Evolutionary conservation across 2,113 vertebrate species (phyloP).

Genomic region (Muntiacus reevesi): DNA sequence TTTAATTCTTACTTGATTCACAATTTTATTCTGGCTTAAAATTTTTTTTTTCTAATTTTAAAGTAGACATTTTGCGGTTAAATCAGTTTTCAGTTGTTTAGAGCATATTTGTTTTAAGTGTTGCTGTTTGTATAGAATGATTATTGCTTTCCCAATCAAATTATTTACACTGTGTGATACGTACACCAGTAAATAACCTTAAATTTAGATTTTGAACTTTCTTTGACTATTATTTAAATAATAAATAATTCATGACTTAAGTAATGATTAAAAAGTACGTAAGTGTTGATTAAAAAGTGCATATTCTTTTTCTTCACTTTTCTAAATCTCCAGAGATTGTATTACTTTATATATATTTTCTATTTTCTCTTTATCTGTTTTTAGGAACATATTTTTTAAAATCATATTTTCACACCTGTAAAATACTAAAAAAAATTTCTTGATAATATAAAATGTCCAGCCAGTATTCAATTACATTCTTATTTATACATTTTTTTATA

Average conservation of each 20-base stretch:
- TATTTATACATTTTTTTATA: not conserved
- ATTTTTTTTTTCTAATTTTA: not conserved
- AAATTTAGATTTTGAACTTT: not conserved
- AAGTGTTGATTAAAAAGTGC: not conserved
- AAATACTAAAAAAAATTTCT: not conserved
- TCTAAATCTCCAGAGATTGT: not conserved
- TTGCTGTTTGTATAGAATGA: not conserved
- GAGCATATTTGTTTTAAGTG: not conserved
- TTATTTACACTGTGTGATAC: not conserved
- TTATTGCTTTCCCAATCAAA: not conserved
- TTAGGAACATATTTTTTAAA: not conserved
- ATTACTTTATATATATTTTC: not conserved
- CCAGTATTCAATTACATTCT: not conserved
- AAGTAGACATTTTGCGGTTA: not conserved
- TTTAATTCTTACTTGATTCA: not conserved
- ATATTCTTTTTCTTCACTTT: not conserved
- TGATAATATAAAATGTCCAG: not conserved
- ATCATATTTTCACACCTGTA: not conserved
- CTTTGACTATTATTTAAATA: not conserved
- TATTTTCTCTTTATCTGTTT: not conserved
- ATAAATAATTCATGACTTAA: not conserved
- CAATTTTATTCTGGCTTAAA: not conserved
- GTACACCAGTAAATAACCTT: not conserved
- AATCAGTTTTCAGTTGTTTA: not conserved
- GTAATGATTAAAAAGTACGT: not conserved